These are phyloP conservation scores for Peromyscus eremicus DNA, from an alignment of 2,797 vertebrate species.

Conservation along the genomic window DNA sequence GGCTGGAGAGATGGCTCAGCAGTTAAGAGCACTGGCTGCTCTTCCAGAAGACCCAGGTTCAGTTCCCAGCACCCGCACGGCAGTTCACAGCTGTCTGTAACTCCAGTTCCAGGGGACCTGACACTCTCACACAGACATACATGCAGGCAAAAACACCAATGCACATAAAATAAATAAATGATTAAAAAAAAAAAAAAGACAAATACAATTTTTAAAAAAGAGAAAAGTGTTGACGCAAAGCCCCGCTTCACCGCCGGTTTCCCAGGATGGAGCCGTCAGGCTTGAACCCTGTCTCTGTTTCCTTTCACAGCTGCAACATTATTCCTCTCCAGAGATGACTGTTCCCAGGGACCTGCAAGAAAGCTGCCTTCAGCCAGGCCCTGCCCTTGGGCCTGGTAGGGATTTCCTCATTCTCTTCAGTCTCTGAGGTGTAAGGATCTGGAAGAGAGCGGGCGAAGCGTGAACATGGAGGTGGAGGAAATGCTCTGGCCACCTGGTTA, in stretches of 20 bases:
- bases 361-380: slow-evolving; percentile 63
- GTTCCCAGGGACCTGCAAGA: slow-evolving; percentile 52
- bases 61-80: not conserved
- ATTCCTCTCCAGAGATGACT: slow-evolving; percentile 89
- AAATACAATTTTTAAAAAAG: not conserved
- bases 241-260: not conserved
- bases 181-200: not conserved
- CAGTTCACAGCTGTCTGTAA: not conserved
- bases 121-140: not conserved
- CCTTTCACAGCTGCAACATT: slow-evolving; percentile 88
- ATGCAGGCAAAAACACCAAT: not conserved
- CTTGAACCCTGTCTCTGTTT: not conserved
- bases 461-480: slow-evolving; percentile 1
- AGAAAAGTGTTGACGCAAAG: not conserved
- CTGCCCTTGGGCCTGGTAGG: slow-evolving; percentile 66
- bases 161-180: not conserved
- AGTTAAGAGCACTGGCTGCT: not conserved
- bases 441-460: not conserved
- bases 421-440: slow-evolving; percentile 30
- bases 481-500: accelerated
- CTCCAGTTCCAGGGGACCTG: not conserved
- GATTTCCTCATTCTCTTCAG: not conserved
- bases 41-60: not conserved
- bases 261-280: not conserved
- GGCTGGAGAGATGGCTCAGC: not conserved